A percentile compares a stretch with the other conserved stretches of the same genome.
Conservation (phyloP, 2,113 vertebrate genomes). For the Agapornis roseicollis region DNA sequence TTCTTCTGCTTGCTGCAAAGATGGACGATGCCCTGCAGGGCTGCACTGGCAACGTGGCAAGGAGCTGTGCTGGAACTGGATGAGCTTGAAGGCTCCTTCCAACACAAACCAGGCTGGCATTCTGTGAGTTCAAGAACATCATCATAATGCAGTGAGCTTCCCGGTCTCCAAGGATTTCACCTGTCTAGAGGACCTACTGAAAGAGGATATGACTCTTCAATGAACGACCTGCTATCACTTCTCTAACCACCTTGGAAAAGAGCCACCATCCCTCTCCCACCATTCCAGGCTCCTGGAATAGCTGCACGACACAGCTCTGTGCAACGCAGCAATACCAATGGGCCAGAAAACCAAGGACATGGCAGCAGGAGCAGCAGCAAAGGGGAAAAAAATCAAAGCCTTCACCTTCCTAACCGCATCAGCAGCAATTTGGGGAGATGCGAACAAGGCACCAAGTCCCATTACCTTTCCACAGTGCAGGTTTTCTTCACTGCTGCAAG, state of each 20-base stretch:
- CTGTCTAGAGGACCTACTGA: neutral
- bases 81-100: neutral
- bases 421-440: neutral
- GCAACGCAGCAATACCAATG: fast-evolving
- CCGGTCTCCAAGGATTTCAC: neutral
- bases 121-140: neutral
- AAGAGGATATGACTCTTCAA: neutral
- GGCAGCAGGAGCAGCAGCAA: neutral
- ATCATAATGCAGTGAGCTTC: neutral
- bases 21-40: neutral
- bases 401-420: neutral
- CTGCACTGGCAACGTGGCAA: fast-evolving
- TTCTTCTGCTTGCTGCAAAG: neutral
- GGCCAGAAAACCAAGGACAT: neutral
- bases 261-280: neutral
- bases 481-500: neutral
- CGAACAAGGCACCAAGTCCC: neutral
- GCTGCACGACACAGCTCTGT: neutral
- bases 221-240: neutral
- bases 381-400: fast-evolving
- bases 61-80: neutral
- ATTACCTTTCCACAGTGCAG: fast-evolving
- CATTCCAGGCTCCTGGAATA: fast-evolving
- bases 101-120: neutral
- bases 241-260: neutral